Base-by-base conservation (phyloP, 2,113 vertebrate species). In the Microcebus murinus region DNA sequence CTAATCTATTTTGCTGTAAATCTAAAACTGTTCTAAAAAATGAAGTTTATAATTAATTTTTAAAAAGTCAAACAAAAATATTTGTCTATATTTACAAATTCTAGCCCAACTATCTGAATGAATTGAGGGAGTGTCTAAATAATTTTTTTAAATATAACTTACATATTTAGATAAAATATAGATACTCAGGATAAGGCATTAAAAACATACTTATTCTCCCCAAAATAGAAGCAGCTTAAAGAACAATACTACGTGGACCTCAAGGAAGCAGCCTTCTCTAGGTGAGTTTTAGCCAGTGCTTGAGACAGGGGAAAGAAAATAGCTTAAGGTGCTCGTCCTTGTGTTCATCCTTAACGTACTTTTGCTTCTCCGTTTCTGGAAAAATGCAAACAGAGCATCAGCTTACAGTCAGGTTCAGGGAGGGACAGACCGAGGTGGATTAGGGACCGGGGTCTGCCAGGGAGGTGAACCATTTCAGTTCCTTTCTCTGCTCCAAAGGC, bases 151-250 rank as follows among this genome's bases (percentile, higher is more conserved):
- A 57, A 86, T 65, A 82, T 65, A 50, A 90, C 25, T 65, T 93
- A 84, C 74, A 89, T 79, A 79, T 70, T 84, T 95, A 87, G 1
- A 21, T 81, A 88, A 85, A 95, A 39, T 83, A 55, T 1, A 91
- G 82, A 61, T 86, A 57, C 2, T 6, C 36, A 74, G 48, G 39
- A 82, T 55, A 63, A 86, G 15, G 31, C 57, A 79, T 73, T 31
- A 71, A 87, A 89, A 96, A 29, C 7, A 55, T 34, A 7, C 45
- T 34, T 31, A 4, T 67, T 81, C 36, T 55, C 34, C 42, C 57
- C 25, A 4, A 45, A 57, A 59, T 4, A 71, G 76, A 77, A 94
- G 10, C n/a, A 74, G 4, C 61, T 48, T 84, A 73, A 52, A 89
- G n/a, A 77, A 82, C 27, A 39, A 4, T 20, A 63, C 45, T 36